Evolutionary conservation across 30 jellyfish, hydroid and myxozoan genomes (phyloP), one percentile per base, ranked within the genome.

Genomic region (Mastigias papua): DNA sequence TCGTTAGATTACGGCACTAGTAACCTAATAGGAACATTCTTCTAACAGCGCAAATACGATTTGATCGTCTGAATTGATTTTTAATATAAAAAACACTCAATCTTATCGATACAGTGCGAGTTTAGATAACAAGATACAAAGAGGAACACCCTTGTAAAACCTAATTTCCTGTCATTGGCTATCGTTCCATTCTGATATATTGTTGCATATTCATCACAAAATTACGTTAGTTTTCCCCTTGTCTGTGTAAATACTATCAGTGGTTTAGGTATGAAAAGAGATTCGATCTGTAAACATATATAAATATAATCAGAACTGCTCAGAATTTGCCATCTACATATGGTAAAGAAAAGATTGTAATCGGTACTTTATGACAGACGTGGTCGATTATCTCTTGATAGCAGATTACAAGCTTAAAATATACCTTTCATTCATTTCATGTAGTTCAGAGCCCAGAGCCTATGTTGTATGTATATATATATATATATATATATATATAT

Each of bases 1-100:
- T 21, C 19, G 1, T 63, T 9, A 63, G 37, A 15, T 5, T 63
- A 17, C 42, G 4, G 23, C 37, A 63, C 74, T 1, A 1, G 37
- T 63, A 63, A 63, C 74, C 74, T 63, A 63, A 63, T 63, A 19
- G 74, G 23, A 27, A 63, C 21, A 63, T 63, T 63, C 74, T 63
- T 63, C 74, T 63, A 5, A 63, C 37, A 23, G 37, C 1, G 42
- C 23, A 37, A 63, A 63, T 26, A 1, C 20, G 19, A 63, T 63
- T 63, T 63, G 42, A 15, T n/a, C 23, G 74, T n/a, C 42, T 11
- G 42, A 63, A 63, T 63, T 63, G 6, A 27, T 63, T 63, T 63
- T 63, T 63, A 63, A 63, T 63, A 10, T 27, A 42, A 63, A 58
- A 63, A 63, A 63, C 74, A 63, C 74, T 23, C 74, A 63, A 63